Evolutionary conservation across 2,888 invertebrate species (phyloP).

Genomic region (Anorthoa munda): DNA sequence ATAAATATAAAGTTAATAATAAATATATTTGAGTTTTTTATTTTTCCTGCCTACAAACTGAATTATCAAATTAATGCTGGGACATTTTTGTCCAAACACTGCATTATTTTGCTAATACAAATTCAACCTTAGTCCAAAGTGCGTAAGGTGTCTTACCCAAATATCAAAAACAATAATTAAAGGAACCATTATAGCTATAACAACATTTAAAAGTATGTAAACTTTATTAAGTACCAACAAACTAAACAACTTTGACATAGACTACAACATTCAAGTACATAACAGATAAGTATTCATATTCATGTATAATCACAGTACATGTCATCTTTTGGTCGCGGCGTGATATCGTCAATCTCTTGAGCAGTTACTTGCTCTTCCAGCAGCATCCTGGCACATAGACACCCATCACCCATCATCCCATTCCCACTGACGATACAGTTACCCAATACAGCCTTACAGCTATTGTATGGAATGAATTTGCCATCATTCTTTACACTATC

Average conservation of each 20-base stretch:
- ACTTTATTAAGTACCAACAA: conserved; percentile 64
- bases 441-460: conserved; percentile 85
- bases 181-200: background rate
- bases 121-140: background rate
- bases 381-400: conserved; percentile 86
- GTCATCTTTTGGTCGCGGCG: conserved; percentile 77
- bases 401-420: conserved; percentile 82
- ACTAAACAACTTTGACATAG: conserved; percentile 30
- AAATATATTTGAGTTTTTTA: conserved; percentile 71
- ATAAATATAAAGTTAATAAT: conserved; percentile 89
- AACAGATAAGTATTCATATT: conserved; percentile 14
- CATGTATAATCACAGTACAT: conserved; percentile 56
- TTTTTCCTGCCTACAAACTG: conserved; percentile 40
- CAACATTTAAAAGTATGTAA: conserved; percentile 15
- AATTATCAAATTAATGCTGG: background rate
- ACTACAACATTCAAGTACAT: conserved; percentile 21
- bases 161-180: background rate
- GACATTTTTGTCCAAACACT: background rate
- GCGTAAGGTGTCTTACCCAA: background rate
- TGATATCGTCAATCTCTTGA: conserved; percentile 87
- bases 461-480: conserved; percentile 77
- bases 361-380: conserved; percentile 79
- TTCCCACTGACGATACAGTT: conserved; percentile 86
- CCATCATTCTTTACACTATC: conserved; percentile 46
- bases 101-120: background rate